A percentile compares a stretch with the other conserved stretches of the same genome.
Evolutionary conservation across 1,140 invertebrate genomes (phyloP).

Genomic region (Danaus plexippus): DNA sequence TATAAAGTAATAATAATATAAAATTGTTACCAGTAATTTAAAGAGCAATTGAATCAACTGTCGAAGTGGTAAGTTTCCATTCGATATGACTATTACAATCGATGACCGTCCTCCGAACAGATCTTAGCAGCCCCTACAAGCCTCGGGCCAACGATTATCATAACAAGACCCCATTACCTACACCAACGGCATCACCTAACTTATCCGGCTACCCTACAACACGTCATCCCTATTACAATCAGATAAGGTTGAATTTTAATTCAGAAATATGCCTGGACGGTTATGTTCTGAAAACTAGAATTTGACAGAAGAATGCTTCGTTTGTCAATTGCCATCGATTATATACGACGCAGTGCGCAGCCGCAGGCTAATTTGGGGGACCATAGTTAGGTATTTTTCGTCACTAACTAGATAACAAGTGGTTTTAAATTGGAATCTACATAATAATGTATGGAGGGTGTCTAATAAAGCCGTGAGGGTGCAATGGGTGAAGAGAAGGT

Average conservation of each 20-base stretch:
- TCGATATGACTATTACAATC: slow-evolving; percentile 27
- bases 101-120: slow-evolving; percentile 39
- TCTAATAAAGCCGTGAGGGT: slow-evolving; percentile 18
- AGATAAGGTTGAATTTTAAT: slow-evolving; percentile 21
- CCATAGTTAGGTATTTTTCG: slow-evolving; percentile 62
- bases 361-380: slow-evolving; percentile 55
- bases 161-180: slow-evolving; percentile 64
- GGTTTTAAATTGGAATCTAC: slow-evolving; percentile 70
- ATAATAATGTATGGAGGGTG: slow-evolving; percentile 57
- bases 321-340: slow-evolving; percentile 68
- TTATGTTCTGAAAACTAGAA: slow-evolving; percentile 58
- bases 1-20: no score
- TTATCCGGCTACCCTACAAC: slow-evolving; percentile 9
- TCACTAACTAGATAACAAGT: slow-evolving; percentile 70
- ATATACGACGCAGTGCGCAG: slow-evolving; percentile 49
- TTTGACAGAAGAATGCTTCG: slow-evolving; percentile 65
- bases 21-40: no score
- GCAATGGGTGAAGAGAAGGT: not conserved
- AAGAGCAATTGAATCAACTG: not conserved
- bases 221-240: not conserved
- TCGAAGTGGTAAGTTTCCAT: slow-evolving; percentile 2
- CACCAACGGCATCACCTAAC: slow-evolving; percentile 36
- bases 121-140: slow-evolving; percentile 36
- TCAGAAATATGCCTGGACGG: slow-evolving; percentile 3
- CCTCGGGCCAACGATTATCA: slow-evolving; percentile 58